Conservation (phyloP, 2,113 vertebrate genomes). For the Grammomys dolichurus region DNA sequence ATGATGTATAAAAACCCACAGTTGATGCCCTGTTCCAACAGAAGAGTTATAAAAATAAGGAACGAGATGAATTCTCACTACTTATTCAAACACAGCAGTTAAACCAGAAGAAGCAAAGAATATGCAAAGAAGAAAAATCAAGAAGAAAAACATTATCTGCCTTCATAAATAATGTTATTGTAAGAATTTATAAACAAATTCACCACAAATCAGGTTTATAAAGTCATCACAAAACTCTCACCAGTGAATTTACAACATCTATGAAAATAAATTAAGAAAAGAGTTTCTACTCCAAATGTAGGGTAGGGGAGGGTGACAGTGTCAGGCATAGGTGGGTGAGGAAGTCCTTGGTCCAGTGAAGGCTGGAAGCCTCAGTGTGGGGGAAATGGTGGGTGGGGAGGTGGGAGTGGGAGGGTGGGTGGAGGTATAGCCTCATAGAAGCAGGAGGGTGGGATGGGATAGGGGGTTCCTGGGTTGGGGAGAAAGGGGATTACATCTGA, state of each 20-base stretch:
- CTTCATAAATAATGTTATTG: neutral
- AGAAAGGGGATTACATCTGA: no score
- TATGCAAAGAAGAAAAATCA: neutral
- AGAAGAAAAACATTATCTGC: neutral
- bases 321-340: no score
- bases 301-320: no score
- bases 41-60: neutral
- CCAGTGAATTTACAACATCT: neutral
- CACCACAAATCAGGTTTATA: neutral
- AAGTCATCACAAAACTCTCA: neutral
- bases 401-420: no score
- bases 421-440: no score
- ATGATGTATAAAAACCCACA: neutral
- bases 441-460: no score
- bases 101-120: neutral
- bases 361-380: no score
- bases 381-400: no score
- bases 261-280: neutral
- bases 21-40: no score
- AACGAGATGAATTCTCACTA: neutral
- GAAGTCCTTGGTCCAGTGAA: no score
- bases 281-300: no score
- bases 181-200: neutral
- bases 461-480: no score
- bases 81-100: neutral